phyloP scores from a whole-genome alignment of 1,140 invertebrate species.

The Branchinecta lindahli region DNA sequence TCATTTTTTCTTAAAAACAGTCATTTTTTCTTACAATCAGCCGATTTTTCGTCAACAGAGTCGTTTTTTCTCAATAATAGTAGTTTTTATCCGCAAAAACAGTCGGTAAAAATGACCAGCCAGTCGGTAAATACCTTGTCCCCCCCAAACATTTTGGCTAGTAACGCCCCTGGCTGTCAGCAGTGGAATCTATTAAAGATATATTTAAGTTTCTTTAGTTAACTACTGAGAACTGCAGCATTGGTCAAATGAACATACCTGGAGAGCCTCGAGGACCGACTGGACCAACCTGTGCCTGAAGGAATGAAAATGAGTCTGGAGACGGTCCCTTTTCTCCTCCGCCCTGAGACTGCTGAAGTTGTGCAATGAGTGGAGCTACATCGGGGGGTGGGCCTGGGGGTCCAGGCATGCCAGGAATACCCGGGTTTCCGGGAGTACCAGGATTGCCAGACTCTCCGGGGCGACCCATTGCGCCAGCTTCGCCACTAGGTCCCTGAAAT shows the following conservation, averaged over 20 bases:
- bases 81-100: too few species aligned
- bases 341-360: conserved; percentile 44
- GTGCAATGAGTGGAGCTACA: conserved; percentile 45
- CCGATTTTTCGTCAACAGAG: too few species aligned
- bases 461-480: conserved; percentile 39
- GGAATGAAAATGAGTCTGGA: conserved; percentile 45
- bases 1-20: too few species aligned
- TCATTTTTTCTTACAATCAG: too few species aligned
- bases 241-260: conserved; percentile 34
- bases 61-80: too few species aligned
- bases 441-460: conserved; percentile 42
- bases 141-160: too few species aligned
- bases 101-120: too few species aligned
- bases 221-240: too few species aligned
- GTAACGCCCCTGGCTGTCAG: too few species aligned
- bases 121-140: too few species aligned
- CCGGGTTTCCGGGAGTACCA: conserved; percentile 40
- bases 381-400: conserved; percentile 54
- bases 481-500: conserved; percentile 29
- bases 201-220: too few species aligned
- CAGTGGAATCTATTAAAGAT: too few species aligned
- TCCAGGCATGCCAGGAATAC: conserved; percentile 44
- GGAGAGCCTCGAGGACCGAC: conserved; percentile 50
- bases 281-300: conserved; percentile 58
- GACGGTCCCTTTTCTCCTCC: conserved; percentile 59